Conservation (phyloP, 2,888 invertebrate species). For the Leptinotarsa rubiginosa region DNA sequence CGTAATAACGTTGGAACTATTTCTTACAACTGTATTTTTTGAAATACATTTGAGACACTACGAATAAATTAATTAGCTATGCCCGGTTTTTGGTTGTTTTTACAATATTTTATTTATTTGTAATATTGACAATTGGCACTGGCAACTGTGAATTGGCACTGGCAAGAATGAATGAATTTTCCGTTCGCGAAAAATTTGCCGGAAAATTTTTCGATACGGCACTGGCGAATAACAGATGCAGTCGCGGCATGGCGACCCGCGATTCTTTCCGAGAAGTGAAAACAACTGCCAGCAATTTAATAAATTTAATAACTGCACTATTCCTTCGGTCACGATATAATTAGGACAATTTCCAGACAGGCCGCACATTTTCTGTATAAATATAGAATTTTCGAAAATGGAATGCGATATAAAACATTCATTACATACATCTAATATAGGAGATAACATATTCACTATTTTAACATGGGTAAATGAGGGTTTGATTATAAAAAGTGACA, state of each 20-base stretch:
- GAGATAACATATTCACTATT: background rate
- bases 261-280: slow-evolving; percentile 58
- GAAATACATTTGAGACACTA: too few relatives aligned
- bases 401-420: slow-evolving; percentile 32
- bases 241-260: slow-evolving; percentile 46
- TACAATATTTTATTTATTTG: too few relatives aligned
- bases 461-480: background rate
- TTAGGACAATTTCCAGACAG: slow-evolving; percentile 57
- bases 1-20: too few relatives aligned
- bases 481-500: too few relatives aligned
- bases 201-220: slow-evolving; percentile 33
- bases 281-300: slow-evolving; percentile 63
- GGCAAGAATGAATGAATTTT: too few relatives aligned
- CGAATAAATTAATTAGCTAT: too few relatives aligned
- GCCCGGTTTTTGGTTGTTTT: too few relatives aligned
- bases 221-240: slow-evolving; percentile 35
- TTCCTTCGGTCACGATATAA: slow-evolving; percentile 64
- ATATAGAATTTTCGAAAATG: slow-evolving; percentile 44
- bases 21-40: too few relatives aligned
- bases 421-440: background rate
- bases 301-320: slow-evolving; percentile 64
- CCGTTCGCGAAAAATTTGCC: background rate
- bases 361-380: slow-evolving; percentile 50
- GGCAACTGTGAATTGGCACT: too few relatives aligned
- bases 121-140: too few relatives aligned